Percentiles rank a stretch among this genome's conserved stretches.
phyloP scores from a whole-genome alignment of 2,113 vertebrate species.

The Rhea pennata region DNA sequence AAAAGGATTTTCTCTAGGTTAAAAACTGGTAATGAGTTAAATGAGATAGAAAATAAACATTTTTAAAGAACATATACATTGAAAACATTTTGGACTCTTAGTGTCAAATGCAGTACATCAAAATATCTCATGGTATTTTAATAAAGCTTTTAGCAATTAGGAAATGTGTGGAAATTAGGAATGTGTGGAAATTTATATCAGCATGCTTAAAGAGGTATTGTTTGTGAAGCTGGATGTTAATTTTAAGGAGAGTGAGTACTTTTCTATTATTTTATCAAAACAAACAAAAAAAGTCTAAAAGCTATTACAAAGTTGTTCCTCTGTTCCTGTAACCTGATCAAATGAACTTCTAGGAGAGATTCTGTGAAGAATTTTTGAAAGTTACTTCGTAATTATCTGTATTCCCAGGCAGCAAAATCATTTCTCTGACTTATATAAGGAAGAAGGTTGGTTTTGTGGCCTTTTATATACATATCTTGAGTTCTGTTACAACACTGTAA shows the following conservation, averaged over 20 bases:
- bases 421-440: background rate
- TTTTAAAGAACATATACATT: background rate
- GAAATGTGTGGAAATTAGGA: too few relatives aligned
- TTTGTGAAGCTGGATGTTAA: background rate
- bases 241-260: background rate
- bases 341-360: background rate
- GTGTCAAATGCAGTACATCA: background rate
- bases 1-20: background rate
- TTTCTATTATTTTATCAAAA: background rate
- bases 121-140: background rate
- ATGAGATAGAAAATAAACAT: background rate
- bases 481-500: background rate
- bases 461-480: background rate
- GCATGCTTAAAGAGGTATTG: background rate
- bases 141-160: background rate
- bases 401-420: background rate
- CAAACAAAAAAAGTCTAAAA: background rate
- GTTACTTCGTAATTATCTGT: background rate
- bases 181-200: too few relatives aligned
- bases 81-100: background rate
- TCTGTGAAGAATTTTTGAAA: background rate
- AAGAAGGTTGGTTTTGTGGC: background rate
- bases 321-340: background rate
- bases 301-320: background rate
- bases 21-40: background rate